phyloP scores from a whole-genome alignment of 2,797 vertebrate species.

The Hybognathus amarus region DNA sequence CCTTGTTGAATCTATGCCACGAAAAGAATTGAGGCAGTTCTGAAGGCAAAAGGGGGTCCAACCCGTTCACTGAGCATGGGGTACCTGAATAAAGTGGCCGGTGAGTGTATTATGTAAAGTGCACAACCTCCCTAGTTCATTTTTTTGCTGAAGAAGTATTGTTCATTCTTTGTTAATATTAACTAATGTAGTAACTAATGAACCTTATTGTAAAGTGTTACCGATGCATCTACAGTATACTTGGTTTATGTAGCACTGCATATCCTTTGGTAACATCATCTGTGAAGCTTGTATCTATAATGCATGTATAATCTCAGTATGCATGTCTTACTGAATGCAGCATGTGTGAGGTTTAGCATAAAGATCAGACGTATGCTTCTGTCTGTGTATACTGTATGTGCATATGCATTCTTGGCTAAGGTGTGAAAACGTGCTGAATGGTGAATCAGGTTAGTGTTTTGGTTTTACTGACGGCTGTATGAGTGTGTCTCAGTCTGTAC shows the following conservation, averaged over 20 bases:
- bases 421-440: conserved; percentile 20
- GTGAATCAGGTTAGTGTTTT: conserved; percentile 47
- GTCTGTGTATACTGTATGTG: not conserved
- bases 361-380: conserved; percentile 20
- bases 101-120: no score
- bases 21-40: no score
- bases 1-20: no score
- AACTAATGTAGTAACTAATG: no score
- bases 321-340: conserved; percentile 19
- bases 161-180: no score
- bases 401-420: conserved; percentile 16
- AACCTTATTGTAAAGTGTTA: no score
- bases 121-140: no score
- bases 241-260: not conserved
- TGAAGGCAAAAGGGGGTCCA: no score
- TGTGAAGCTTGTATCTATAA: not conserved
- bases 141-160: no score
- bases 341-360: conserved; percentile 6
- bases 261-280: not conserved
- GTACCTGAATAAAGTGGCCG: no score
- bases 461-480: conserved; percentile 24
- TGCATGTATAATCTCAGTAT: not conserved
- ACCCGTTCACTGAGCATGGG: no score
- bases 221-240: no score
- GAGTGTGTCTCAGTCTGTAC: conserved; percentile 37